These are phyloP conservation scores for Drosophila bipectinata DNA, from an alignment of 1,140 invertebrate genomes.

Conservation along the genomic window DNA sequence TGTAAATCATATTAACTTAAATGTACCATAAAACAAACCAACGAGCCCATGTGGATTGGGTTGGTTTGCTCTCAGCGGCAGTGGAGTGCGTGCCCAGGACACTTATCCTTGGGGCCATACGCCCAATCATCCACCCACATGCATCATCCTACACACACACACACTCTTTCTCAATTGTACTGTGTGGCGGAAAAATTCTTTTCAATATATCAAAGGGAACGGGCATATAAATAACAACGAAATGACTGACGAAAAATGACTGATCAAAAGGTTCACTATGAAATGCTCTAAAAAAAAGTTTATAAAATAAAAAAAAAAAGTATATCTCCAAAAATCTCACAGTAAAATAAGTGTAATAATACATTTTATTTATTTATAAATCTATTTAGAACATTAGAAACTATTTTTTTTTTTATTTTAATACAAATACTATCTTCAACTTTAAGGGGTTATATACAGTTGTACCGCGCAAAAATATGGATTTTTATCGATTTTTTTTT, in stretches of 20 bases:
- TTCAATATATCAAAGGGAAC: constrained; percentile 72
- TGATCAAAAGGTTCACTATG: background rate
- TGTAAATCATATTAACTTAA: constrained; percentile 81
- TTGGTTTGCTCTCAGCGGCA: constrained; percentile 21
- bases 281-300: constrained; percentile 6
- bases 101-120: constrained; percentile 48
- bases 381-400: too few species aligned
- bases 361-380: too few species aligned
- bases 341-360: too few species aligned
- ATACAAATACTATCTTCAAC: too few species aligned
- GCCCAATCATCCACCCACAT: constrained; percentile 1
- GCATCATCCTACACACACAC: constrained; percentile 15
- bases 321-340: too few species aligned
- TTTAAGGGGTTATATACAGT: too few species aligned
- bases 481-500: too few species aligned
- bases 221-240: constrained; percentile 64
- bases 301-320: too few species aligned
- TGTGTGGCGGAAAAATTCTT: constrained; percentile 65
- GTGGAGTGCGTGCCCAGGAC: constrained; percentile 36
- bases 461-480: too few species aligned
- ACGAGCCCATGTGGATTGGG: constrained; percentile 37
- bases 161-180: constrained; percentile 62
- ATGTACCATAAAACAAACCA: constrained; percentile 70
- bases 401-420: too few species aligned
- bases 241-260: background rate